Evolutionary conservation across 2,797 vertebrate genomes (phyloP), one percentile per base, ranked within the genome.

Genomic region (Silurus lanzhouensis): DNA sequence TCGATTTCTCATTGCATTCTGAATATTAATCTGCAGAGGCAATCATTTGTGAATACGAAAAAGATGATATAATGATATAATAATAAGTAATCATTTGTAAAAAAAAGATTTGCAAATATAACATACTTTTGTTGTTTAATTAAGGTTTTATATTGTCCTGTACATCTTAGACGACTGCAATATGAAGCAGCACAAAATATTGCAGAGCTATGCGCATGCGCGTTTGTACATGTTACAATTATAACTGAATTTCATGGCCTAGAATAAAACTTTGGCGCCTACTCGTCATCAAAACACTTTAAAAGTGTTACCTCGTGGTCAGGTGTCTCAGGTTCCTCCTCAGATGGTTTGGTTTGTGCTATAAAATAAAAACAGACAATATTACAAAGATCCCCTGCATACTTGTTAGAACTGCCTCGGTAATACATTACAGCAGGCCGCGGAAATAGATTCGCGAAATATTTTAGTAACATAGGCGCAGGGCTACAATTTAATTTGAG

Each of bases 291-390:
- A 63, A 31, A 78, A 20, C 55, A 6, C 27, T 38, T 1, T 25
- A 22, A 80, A 81, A 2, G 12, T 64, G 60, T 83, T 84, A 94
- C 95, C 91, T 95, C 90, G 86, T 86, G 84, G 77, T 93, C 92
- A 20, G 92, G 90, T 25, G 88, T 84, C 14, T 88, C 85, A 78
- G 87, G 90, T 90, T 92, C 92, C 88, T 92, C 92, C 88, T 94
- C 91, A 90, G 92, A 84, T 83, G 60, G 91, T 86, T 91, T 91
- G 87, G 89, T 85, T n/a, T 76, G 78, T 77, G 93, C 95, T 95
- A 83, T 38, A 74, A 76, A 67, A 84, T 67, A 88, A 60, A 67
- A 80, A 2, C 87, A 91, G 14, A 20, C 1, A 22, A 57, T 83
- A 84, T 85, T 82, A 86, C 9, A 72, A 5, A 63, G 46, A 22